Evolutionary conservation across 92 coral and sea anemone genomes (phyloP), one percentile per base, ranked within the genome.

Genomic region (Bergia sp.): DNA sequence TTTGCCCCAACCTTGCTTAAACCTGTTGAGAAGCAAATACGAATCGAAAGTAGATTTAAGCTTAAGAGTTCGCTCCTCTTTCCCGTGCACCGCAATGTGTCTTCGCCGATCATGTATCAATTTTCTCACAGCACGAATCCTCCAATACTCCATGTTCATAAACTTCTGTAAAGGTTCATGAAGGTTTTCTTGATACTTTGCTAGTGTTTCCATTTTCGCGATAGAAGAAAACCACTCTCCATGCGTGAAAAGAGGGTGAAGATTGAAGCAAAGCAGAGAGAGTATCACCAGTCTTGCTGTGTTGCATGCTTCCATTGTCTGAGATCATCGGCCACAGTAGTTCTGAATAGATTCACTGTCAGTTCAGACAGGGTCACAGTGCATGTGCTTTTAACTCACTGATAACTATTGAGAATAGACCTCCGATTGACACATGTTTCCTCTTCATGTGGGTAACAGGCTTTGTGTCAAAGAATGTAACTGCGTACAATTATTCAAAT

Each of bases 211-310:
- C 45, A 76, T 12, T 41, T 41, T 42, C 1, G 80, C 80, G 10
- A 76, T 44, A 6, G 80, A 76, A 23, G 80, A 76, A 50, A 76
- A 76, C 80, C 80, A 76, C 41, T 76, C 80, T 13, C 47, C 53
- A 7, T 76, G 53, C 37, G 47, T 76, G 4, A 44, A 7, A 1
- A n/a, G n/a, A 9, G n/a, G 47, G 4, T 12, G 3, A 40, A 76
- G 50, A 36, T 21, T 16, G 29, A 61, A 61, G 6, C 69, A 61
- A 61, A 61, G 29, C 29, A 61, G 69, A 61, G 1, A 61, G 29
- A 61, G 29, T 23, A 61, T 29, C 29, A 29, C 0, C 29, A 61
- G 29, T 6, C 0, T 61, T 61, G 3, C 23, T 20, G 69, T 18
- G 69, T 21, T 18, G 69, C 5, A 18, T 13, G 4, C 4, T 61